Evolutionary conservation across 2,888 invertebrate species (phyloP), one percentile per base, ranked within the genome.

Genomic region (Hecatera dysodea): DNA sequence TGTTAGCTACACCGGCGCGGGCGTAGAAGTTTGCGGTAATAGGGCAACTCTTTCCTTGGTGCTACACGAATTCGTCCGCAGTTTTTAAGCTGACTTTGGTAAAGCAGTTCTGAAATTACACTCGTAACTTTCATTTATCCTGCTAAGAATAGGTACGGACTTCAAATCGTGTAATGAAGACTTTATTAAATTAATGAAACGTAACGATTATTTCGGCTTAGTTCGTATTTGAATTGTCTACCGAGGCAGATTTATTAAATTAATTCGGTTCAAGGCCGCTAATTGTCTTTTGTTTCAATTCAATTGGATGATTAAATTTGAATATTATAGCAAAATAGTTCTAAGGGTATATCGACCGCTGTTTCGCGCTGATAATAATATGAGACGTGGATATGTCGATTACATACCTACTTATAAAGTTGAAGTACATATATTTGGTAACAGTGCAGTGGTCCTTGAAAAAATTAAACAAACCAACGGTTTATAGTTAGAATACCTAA

Each of bases 241-340:
- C 80, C 76, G 81, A 82, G 82, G 74, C 81, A 83, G 87, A 89
- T 88, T 90, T 86, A 90, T 89, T 87, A 87, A 88, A 88, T 90
- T 88, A 87, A 88, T 87, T 85, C 87, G 72, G 83, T 85, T 81
- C 86, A 84, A 80, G 75, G 78, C 78, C 85, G 84, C 85, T 90
- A 89, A 91, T 89, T 90, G 88, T 87, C 88, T 88, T 90, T 89
- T 89, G 88, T 90, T 88, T 88, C 86, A 88, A 88, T 86, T 87
- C 81, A 84, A 87, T 87, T 87, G 80, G 73, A 72, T 77, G 81
- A 88, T 87, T 87, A 80, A 83, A 89, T 88, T 86, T 86, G 83
- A 87, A 86, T 89, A 86, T 84, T 84, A 83, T 86, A 81, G 75
- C 72, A 72, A 80, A 71, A 83, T 79, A 80, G 82, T 78, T 80